These are phyloP conservation scores for Agrilus mali DNA, from an alignment of 2,888 invertebrate genomes.

Conservation along the genomic window DNA sequence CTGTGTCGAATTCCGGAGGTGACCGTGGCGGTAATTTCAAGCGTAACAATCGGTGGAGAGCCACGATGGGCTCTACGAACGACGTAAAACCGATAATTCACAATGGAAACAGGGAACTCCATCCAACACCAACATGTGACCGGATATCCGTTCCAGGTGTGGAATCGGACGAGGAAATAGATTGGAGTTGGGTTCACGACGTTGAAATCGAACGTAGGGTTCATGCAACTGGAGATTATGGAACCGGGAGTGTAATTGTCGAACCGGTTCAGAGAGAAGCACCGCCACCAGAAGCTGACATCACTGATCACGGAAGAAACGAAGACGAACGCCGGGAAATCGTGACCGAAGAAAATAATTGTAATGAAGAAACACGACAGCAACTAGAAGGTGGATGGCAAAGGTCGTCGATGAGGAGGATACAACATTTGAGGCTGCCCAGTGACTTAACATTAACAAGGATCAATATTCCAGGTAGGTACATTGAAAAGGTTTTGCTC, in stretches of 20 bases:
- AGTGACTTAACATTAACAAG: conserved; percentile 15
- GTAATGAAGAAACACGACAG: too few relatives aligned
- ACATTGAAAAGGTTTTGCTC: conserved; percentile 21
- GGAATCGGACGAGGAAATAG: conserved; percentile 25
- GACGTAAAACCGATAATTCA: conserved; percentile 15
- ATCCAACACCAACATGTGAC: conserved; percentile 7
- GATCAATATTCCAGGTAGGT: too few relatives aligned
- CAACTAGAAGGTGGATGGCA: conserved; percentile 34
- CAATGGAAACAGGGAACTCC: conserved; percentile 8
- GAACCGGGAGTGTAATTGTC: conserved; percentile 27
- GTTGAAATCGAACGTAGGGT: conserved; percentile 20
- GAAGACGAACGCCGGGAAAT: conserved; percentile 11
- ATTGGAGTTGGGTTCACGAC: conserved; percentile 29
- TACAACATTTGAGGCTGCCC: conserved; percentile 39
- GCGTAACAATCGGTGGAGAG: conserved; percentile 12
- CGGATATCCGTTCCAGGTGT: conserved; percentile 22
- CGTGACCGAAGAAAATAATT: too few relatives aligned
- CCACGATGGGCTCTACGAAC: conserved; percentile 14
- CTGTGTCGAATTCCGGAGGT: conserved; percentile 2
- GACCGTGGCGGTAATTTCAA: conserved; percentile 6
- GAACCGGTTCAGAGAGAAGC: conserved; percentile 15
- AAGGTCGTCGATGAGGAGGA: conserved; percentile 42
- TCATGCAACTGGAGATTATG: conserved; percentile 24
- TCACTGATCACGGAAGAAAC: conserved; percentile 6
- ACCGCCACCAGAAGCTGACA: conserved; percentile 5